Evolutionary conservation across 2,797 vertebrate genomes (phyloP).

Genomic region (Natrix natrix): DNA sequence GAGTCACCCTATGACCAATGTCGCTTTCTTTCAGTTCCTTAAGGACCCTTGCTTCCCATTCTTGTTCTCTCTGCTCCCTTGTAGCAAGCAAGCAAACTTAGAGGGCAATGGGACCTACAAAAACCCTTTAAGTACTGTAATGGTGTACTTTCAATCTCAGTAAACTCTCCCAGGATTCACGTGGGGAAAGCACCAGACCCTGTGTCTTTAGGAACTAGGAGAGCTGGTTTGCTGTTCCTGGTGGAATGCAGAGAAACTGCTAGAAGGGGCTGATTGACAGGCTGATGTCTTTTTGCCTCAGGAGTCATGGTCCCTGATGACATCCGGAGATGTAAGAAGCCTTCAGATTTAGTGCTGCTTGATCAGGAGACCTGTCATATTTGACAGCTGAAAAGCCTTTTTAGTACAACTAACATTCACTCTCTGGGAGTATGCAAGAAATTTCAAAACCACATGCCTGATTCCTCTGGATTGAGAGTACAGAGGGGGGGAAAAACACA

Average conservation of each 20-base stretch:
- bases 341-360: slow-evolving; percentile 7
- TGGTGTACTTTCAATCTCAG: neutral
- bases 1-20: neutral
- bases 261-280: slow-evolving; percentile 22
- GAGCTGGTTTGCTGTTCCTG: neutral
- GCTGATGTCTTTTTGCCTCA: slow-evolving; percentile 11
- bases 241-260: slow-evolving; percentile 5
- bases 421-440: neutral
- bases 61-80: neutral
- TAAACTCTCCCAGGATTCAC: neutral
- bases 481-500: fast-evolving
- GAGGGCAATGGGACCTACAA: neutral
- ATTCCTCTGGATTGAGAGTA: neutral
- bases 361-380: neutral
- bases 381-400: slow-evolving; percentile 22
- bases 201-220: neutral
- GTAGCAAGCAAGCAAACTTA: neutral
- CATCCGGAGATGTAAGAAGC: slow-evolving; percentile 5
- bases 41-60: neutral
- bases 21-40: neutral
- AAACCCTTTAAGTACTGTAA: neutral
- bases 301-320: neutral
- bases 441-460: neutral
- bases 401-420: neutral
- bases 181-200: neutral